phyloP scores from a whole-genome alignment of 2,113 vertebrate species.

The Pimephales promelas region DNA sequence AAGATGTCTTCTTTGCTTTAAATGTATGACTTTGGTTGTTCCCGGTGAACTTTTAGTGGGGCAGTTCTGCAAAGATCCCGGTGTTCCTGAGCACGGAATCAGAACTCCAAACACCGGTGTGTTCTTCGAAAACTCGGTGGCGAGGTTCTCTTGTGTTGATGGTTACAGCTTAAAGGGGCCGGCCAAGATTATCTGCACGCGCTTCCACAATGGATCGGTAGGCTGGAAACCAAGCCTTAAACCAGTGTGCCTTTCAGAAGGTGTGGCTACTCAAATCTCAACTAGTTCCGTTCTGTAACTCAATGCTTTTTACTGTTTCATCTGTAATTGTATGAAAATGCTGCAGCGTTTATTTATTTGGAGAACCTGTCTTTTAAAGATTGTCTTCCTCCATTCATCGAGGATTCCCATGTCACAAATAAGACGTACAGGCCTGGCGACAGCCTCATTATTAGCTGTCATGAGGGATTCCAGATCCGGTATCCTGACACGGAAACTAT shows the following conservation, averaged over 20 bases:
- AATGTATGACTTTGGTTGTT: not conserved
- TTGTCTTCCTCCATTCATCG: slow-evolving; percentile 81
- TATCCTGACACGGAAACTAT: slow-evolving; percentile 83
- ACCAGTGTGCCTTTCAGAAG: slow-evolving; percentile 82
- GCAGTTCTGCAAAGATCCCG: slow-evolving; percentile 77
- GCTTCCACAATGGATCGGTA: slow-evolving; percentile 78
- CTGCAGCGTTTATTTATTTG: not conserved
- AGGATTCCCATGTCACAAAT: slow-evolving; percentile 83
- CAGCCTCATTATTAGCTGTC: slow-evolving; percentile 80
- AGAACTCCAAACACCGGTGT: slow-evolving; percentile 74
- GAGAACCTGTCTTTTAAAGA: slow-evolving; percentile 65
- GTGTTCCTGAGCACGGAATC: slow-evolving; percentile 80
- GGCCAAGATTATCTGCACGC: slow-evolving; percentile 79
- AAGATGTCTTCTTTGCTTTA: not conserved
- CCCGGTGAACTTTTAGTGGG: slow-evolving; percentile 38
- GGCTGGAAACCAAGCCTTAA: slow-evolving; percentile 82
- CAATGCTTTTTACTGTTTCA: not conserved
- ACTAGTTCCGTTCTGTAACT: not conserved
- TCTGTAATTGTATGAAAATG: not conserved
- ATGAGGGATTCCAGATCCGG: slow-evolving; percentile 83
- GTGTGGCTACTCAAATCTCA: slow-evolving; percentile 65
- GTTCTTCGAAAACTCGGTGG: slow-evolving; percentile 80
- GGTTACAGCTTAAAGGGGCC: slow-evolving; percentile 84
- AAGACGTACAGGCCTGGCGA: slow-evolving; percentile 83
- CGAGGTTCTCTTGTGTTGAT: slow-evolving; percentile 80